phyloP scores from a whole-genome alignment of 2,888 invertebrate genomes.

The Lacanobia oleracea region DNA sequence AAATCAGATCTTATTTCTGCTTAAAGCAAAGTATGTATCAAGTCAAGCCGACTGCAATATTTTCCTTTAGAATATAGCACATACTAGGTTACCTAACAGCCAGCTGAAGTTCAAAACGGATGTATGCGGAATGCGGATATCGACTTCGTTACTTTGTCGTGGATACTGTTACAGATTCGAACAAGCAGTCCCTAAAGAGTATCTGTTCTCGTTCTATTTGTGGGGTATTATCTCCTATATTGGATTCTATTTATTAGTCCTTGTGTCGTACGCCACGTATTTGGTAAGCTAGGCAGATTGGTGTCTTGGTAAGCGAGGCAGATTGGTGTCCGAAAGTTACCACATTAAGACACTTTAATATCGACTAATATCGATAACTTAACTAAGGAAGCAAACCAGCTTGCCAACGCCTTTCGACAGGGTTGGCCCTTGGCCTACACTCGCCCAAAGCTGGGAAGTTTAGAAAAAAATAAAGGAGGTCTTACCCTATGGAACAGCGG shows the following conservation, averaged over 20 bases:
- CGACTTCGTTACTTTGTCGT: slow-evolving; percentile 47
- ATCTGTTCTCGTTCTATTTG: background rate
- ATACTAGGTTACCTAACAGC: slow-evolving; percentile 20
- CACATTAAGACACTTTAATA: too few species aligned
- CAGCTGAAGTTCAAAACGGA: slow-evolving; percentile 33
- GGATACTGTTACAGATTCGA: slow-evolving; percentile 31
- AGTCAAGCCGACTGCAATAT: slow-evolving; percentile 10
- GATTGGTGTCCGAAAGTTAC: too few species aligned
- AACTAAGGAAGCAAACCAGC: too few species aligned
- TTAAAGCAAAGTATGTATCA: background rate
- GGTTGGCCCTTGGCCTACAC: too few species aligned
- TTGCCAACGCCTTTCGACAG: too few species aligned
- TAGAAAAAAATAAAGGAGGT: too few species aligned
- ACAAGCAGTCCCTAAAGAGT: slow-evolving; percentile 33
- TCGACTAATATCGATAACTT: too few species aligned
- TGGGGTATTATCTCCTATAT: background rate
- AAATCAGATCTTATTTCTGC: background rate
- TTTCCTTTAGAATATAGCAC: background rate
- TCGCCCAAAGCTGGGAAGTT: too few species aligned
- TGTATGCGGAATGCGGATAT: slow-evolving; percentile 49
- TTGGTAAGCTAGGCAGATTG: too few species aligned
- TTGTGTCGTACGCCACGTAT: background rate
- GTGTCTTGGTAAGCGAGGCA: too few species aligned
- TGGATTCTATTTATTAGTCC: background rate
- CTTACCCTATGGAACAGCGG: too few species aligned